phyloP scores from a whole-genome alignment of 2,888 invertebrate genomes.

The Chalcosyrphus nemorum region DNA sequence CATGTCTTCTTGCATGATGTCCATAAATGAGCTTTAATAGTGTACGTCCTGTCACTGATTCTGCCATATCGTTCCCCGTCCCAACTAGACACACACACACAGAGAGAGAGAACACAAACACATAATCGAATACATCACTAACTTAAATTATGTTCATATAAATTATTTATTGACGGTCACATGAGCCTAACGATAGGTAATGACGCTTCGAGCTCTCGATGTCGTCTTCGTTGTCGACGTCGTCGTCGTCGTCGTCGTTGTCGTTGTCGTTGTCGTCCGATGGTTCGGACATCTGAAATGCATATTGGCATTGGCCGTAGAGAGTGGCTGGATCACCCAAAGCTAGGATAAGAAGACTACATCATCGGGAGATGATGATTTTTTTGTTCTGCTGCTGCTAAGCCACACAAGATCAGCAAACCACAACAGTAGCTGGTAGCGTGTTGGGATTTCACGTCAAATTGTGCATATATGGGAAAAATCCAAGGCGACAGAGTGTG shows the following conservation, averaged over 20 bases:
- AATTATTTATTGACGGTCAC: slow-evolving; percentile 73
- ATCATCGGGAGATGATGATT: slow-evolving; percentile 47
- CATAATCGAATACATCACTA: slow-evolving; percentile 25
- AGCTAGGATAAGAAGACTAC: slow-evolving; percentile 56
- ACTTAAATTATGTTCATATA: slow-evolving; percentile 72
- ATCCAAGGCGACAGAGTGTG: slow-evolving; percentile 74
- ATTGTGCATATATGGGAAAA: slow-evolving; percentile 74
- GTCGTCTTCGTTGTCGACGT: slow-evolving; percentile 50
- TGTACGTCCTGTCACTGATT: slow-evolving; percentile 72
- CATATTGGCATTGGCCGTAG: slow-evolving; percentile 60
- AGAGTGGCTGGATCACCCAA: slow-evolving; percentile 68
- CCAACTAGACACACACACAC: slow-evolving; percentile 21
- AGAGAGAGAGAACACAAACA: neutral
- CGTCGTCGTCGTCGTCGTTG: too few species aligned
- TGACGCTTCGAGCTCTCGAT: slow-evolving; percentile 59
- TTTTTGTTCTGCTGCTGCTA: too few species aligned
- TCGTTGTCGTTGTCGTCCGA: slow-evolving; percentile 60
- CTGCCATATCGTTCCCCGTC: slow-evolving; percentile 65
- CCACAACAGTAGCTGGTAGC: slow-evolving; percentile 39
- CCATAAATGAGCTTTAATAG: slow-evolving; percentile 73
- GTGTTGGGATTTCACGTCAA: slow-evolving; percentile 73
- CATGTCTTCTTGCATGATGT: slow-evolving; percentile 73
- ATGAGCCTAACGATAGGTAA: slow-evolving; percentile 73
- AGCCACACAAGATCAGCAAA: slow-evolving; percentile 50
- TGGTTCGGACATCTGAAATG: slow-evolving; percentile 56